phyloP scores from a whole-genome alignment of 2,113 vertebrate genomes.

The Centropristis striata region DNA sequence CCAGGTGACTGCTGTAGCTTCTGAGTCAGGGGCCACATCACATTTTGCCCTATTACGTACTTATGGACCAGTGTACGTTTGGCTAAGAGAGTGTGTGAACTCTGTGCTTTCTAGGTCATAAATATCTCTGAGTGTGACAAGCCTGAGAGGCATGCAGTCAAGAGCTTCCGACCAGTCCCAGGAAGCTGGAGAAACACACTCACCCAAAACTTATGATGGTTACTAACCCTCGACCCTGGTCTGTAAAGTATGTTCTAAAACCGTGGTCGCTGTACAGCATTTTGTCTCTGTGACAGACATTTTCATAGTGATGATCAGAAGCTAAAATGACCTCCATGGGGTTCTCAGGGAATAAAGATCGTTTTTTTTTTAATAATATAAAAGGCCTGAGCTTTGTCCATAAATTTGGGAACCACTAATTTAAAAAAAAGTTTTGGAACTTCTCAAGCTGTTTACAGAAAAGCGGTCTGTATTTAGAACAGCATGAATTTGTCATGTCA shows the following conservation, averaged over 20 bases:
- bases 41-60: neutral
- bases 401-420: neutral
- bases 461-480: neutral
- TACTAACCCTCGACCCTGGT: slow-evolving; percentile 52
- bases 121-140: slow-evolving; percentile 71
- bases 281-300: slow-evolving; percentile 11
- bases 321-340: neutral
- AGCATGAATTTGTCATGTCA: neutral
- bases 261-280: neutral
- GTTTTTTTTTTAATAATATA: neutral
- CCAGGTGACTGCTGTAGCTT: neutral
- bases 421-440: neutral
- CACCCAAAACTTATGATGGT: slow-evolving; percentile 56
- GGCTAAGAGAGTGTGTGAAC: slow-evolving; percentile 43
- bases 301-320: neutral
- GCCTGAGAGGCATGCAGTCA: slow-evolving; percentile 53
- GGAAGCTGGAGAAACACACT: slow-evolving; percentile 74
- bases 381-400: neutral
- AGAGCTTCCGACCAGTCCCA: slow-evolving; percentile 74
- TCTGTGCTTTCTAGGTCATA: slow-evolving; percentile 59
- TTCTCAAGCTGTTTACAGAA: no score
- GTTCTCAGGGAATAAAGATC: slow-evolving; percentile 3
- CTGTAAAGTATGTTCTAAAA: slow-evolving; percentile 2
- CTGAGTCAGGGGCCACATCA: neutral
- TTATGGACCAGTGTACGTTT: slow-evolving; percentile 19